A percentile compares a stretch with the other conserved stretches of the same genome.
Conservation (phyloP, 2,113 vertebrate genomes). For the Rhinopomastus cyanomelas region DNA sequence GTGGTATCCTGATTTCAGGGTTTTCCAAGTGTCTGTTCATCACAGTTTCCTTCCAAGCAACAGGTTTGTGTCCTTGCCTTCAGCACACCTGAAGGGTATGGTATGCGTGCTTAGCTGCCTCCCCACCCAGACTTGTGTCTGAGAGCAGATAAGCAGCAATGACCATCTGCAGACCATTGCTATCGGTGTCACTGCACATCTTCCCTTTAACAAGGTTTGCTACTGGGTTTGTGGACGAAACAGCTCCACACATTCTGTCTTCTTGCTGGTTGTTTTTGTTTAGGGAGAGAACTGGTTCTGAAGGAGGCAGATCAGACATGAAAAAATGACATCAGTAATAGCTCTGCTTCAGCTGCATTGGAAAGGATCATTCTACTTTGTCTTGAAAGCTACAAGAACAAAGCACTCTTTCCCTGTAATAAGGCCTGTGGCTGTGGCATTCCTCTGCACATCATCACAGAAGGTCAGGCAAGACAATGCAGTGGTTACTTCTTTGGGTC, state of each 20-base stretch:
- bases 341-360: conserved; percentile 38
- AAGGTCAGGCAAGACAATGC: conserved; percentile 42
- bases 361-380: conserved; percentile 40
- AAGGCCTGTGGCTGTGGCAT: conserved; percentile 30
- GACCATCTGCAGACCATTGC: background rate
- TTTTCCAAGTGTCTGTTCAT: background rate
- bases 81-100: background rate
- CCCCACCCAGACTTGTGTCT: accelerated
- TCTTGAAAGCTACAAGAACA: conserved; percentile 54
- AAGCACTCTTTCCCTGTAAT: conserved; percentile 27
- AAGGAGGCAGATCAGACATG: conserved; percentile 8
- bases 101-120: background rate
- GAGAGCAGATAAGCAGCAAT: background rate
- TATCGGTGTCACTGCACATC: background rate
- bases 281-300: background rate
- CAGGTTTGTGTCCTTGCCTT: accelerated
- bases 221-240: background rate
- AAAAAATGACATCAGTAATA: conserved; percentile 32
- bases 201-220: background rate
- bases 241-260: background rate
- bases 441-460: conserved; percentile 33
- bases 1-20: background rate
- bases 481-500: conserved; percentile 45
- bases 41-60: background rate
- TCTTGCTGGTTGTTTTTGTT: background rate